Evolutionary conservation across 2,888 invertebrate species (phyloP), one percentile per base, ranked within the genome.

Genomic region (Spisula solida): DNA sequence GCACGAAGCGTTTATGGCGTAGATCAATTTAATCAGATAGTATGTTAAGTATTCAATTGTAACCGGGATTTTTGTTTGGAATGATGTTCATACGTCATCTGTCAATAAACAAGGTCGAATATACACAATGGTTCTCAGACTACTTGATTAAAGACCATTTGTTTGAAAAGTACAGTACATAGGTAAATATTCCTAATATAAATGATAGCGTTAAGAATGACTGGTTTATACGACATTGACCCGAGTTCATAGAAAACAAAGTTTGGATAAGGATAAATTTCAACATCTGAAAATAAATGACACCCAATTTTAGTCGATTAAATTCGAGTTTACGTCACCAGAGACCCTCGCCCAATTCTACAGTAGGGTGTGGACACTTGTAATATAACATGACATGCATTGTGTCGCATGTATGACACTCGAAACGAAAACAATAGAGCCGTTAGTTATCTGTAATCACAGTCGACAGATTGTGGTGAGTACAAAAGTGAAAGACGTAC

Each of bases 81-180:
- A 66, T 5, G 6, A n/a, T n/a, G 56, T 56, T 56, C 20, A 56
- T 18, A 56, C 18, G 41, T 56, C n/a, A 56, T 12, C 60, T 12
- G 5, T 66, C 12, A 6, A 66, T 66, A 66, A 5, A 25, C 75
- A 75, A 16, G 29, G 75, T 34, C 18, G 31, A 75, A 31, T 18
- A 25, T 31, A 75, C 34, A 31, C 34, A 75, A 31, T 31, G 31
- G 5, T 75, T 34, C 16, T 75, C 34, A 34, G 31, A 75, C 75
- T 14, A 75, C 29, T 75, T 31, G 29, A 75, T 75, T 8, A 31
- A 75, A 75, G 75, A 75, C 18, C 31, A 75, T 75, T 75, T 75
- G 31, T 75, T 75, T 75, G 31, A 75, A 34, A 31, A 75, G 75
- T 34, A 75, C 16, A 75, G 31, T 75, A 31, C 20, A 4, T 34